Base-by-base conservation (phyloP, 2,888 invertebrate species). In the Sesia apiformis region DNA sequence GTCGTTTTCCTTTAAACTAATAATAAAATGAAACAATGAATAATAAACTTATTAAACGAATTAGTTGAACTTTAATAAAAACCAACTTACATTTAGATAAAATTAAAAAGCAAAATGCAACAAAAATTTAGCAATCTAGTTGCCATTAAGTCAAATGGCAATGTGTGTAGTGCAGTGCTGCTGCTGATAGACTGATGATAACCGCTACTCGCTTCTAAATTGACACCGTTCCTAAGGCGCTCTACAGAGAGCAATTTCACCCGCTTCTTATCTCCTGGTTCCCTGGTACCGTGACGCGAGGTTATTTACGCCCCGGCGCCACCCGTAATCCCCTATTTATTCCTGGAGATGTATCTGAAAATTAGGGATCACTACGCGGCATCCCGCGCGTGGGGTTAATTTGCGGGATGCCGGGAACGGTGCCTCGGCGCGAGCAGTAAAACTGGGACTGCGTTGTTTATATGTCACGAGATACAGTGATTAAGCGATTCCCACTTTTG, bases 311-410 rank as follows among this genome's bases (percentile, higher is more conserved):
- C 82, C 72, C 67, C 75, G 74, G 73, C 82, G 77, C 78, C 81
- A 69, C 78, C 84, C 84, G 77, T 87, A 88, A 89, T 86, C 88
- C 84, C 79, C 88, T 88, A 87, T 88, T 88, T 88, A 87, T 88
- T 84, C 85, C 75, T 74, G n/a, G 81, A 84, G 84, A 88, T 86
- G 85, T 88, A 88, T 89, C 87, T 86, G 86, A 85, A 88, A 89
- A 89, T 88, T 87, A 88, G 88, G 88, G 87, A 88, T 89, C 87
- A 87, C 82, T 65, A 74, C 75, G 60, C 58, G 60, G 67, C 69
- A 71, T 72, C 70, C 71, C 64, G 56, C 65, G 60, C 59, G 61
- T 63, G 64, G 70, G 82, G 82, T 81, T 86, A 85, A 85, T 86
- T 86, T 86, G 84, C 78, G 76, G 80, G 72, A 74, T 74, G 63